phyloP scores from a whole-genome alignment of 2,888 invertebrate species.

The Heliconius hortense region DNA sequence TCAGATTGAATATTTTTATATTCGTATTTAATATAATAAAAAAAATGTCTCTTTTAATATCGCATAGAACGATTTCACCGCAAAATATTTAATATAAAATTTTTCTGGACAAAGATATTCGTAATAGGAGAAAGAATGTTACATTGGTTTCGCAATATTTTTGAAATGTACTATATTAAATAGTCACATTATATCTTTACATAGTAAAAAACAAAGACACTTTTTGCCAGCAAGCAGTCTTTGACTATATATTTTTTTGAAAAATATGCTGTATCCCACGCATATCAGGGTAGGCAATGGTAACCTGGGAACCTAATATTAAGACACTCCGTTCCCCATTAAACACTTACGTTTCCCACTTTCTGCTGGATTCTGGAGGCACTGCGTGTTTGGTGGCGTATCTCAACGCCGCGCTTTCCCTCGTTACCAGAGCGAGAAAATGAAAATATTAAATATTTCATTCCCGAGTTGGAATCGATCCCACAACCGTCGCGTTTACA shows the following conservation, averaged over 20 bases:
- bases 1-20: neutral
- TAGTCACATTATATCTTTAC: neutral
- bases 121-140: slow-evolving; percentile 20
- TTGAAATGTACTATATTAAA: slow-evolving; percentile 5
- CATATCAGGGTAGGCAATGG: no score
- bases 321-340: no score
- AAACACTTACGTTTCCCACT: no score
- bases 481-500: neutral
- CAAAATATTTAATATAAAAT: slow-evolving; percentile 23
- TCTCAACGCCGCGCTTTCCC: no score
- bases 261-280: no score
- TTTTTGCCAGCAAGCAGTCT: no score
- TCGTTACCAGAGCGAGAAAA: neutral
- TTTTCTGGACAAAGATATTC: slow-evolving; percentile 19
- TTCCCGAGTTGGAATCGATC: neutral
- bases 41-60: neutral
- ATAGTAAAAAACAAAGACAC: neutral
- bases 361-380: no score
- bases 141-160: slow-evolving; percentile 8
- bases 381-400: no score
- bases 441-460: neutral
- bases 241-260: neutral
- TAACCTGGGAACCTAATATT: no score
- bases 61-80: neutral
- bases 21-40: slow-evolving; percentile 5